Conservation (phyloP, 1,140 invertebrate species). For the Probaryconus sp. region DNA sequence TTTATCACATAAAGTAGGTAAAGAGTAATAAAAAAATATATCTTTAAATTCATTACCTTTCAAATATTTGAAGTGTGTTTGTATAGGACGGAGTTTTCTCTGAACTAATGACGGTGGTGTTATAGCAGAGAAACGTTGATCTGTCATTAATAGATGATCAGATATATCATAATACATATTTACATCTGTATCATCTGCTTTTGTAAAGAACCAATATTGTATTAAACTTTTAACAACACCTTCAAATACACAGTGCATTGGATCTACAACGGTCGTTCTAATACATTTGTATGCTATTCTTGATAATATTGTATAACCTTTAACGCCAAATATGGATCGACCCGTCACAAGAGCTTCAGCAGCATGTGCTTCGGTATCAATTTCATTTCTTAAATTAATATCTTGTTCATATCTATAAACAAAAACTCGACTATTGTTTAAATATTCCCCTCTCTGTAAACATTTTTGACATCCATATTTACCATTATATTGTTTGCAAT, state of each 20-base stretch:
- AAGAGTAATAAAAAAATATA: constrained; percentile 17
- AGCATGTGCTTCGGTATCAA: constrained; percentile 15
- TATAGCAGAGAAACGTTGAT: no score
- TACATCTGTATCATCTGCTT: no score
- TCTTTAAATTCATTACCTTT: constrained; percentile 13
- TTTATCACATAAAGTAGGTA: constrained; percentile 16
- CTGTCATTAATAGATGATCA: no score
- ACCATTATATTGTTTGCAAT: constrained; percentile 11
- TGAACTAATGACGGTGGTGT: no score
- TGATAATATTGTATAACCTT: constrained; percentile 19
- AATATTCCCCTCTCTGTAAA: constrained; percentile 4
- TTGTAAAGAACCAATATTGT: constrained; percentile 19
- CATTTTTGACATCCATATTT: background rate
- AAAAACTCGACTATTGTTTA: background rate
- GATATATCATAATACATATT: no score
- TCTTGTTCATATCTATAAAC: constrained; percentile 5
- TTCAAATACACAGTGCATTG: constrained; percentile 48
- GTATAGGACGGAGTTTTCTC: constrained; percentile 18
- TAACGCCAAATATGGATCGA: constrained; percentile 22
- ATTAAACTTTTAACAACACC: constrained; percentile 29
- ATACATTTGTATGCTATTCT: constrained; percentile 4
- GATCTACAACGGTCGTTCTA: constrained; percentile 30
- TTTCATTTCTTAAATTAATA: constrained; percentile 18
- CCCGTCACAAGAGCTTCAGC: constrained; percentile 4
- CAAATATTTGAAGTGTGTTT: constrained; percentile 21